Base-by-base conservation (phyloP, 2,113 vertebrate species). In the Oplegnathus fasciatus region DNA sequence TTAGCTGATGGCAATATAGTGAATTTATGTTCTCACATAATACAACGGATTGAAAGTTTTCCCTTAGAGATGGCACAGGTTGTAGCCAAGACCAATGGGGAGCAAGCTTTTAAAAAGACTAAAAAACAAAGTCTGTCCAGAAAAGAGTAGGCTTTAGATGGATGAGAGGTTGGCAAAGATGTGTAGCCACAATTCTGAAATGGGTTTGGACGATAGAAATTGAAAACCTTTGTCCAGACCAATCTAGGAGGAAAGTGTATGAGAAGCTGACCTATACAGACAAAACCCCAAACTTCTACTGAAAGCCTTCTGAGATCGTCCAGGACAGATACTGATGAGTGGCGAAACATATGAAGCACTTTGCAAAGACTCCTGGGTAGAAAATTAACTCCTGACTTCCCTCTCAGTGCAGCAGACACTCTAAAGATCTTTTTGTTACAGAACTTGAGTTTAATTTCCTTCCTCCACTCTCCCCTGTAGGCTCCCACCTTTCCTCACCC, bases 351-450 rank as follows among this genome's bases (percentile, higher is more conserved):
- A 92, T 84, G 82, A 75, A 91, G 58, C 62, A 81, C 77, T 52
- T 75, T 89, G 87, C 86, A 89, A 84, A 78, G 89, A 30, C 24
- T 73, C 61, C 48, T 46, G 67, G 46, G 67, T 71, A 60, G 55
- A 50, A 86, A 74, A 68, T 77, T 54, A 65, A 48, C 69, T 90
- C 68, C 78, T 89, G 86, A 67, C 77, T 84, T 91, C 94, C 93
- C 81, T 88, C 90, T 94, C 85, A 92, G 92, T 86, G 82, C 94
- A 93, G 85, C 90, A 72, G 84, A 79, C 87, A 92, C 94, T 95
- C 91, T 93, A 95, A 94, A 91, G 34, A 62, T 54, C 64, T 65
- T 85, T 70, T 82, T 81, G 88, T 80, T 86, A 70, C 52, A 55
- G 44, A 75, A 75, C 75, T 82, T 54, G 11, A 76, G 58, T 71